These are phyloP conservation scores for Barnardius zonarius DNA, from an alignment of 2,113 vertebrate species.

Conservation along the genomic window DNA sequence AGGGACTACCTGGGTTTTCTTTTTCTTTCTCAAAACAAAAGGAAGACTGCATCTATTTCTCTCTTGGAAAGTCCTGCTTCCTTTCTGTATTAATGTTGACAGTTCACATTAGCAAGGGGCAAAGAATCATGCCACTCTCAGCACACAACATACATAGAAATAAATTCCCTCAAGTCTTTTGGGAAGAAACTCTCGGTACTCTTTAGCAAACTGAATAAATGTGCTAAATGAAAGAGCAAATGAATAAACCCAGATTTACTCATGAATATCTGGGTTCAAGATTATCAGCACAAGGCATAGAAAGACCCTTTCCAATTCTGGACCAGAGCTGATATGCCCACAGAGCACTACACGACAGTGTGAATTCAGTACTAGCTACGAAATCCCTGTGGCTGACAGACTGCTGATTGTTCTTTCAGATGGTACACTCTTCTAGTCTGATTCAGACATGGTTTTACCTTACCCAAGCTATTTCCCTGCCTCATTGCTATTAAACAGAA, in stretches of 20 bases:
- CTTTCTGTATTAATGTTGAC: neutral
- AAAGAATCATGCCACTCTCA: neutral
- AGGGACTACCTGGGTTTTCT: neutral
- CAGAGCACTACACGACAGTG: neutral
- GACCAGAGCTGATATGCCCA: neutral
- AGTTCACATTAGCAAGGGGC: neutral
- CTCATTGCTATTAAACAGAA: neutral
- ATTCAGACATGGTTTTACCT: neutral
- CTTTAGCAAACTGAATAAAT: neutral
- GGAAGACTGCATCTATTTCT: neutral
- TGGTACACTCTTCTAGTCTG: neutral
- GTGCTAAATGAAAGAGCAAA: neutral
- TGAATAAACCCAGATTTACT: neutral
- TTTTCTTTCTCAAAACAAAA: neutral
- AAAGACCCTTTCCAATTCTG: neutral
- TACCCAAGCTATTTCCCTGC: neutral
- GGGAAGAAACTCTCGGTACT: neutral
- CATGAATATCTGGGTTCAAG: neutral
- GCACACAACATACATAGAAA: neutral
- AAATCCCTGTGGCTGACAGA: neutral
- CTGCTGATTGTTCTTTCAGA: neutral
- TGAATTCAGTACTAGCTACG: neutral
- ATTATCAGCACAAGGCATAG: neutral
- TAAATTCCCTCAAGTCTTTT: neutral
- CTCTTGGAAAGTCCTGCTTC: neutral